A percentile compares a stretch with the other conserved stretches of the same genome.
Conservation (phyloP, 2,888 invertebrate genomes). For the Phalera bucephala region DNA sequence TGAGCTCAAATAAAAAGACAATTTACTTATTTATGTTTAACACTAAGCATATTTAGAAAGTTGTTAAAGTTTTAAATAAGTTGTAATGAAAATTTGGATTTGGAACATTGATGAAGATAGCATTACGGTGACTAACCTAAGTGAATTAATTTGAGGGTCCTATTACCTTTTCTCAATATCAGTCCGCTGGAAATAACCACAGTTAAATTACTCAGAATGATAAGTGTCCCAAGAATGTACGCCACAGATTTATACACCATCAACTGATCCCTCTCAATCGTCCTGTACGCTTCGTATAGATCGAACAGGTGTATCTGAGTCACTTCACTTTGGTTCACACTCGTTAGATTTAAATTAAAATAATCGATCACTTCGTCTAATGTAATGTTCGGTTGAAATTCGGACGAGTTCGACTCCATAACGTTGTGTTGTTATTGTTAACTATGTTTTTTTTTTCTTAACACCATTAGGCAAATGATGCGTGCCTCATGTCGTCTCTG, state of each 20-base stretch:
- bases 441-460: neutral
- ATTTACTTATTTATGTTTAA: too few species aligned
- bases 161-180: slow-evolving; percentile 83
- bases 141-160: too few species aligned
- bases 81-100: too few species aligned
- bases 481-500: slow-evolving; percentile 50
- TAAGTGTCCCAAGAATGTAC: slow-evolving; percentile 79
- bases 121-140: too few species aligned
- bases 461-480: slow-evolving; percentile 10
- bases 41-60: too few species aligned
- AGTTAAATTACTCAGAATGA: slow-evolving; percentile 82
- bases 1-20: too few species aligned
- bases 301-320: slow-evolving; percentile 44
- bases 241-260: slow-evolving; percentile 79
- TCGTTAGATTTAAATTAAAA: slow-evolving; percentile 46
- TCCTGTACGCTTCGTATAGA: slow-evolving; percentile 59
- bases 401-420: slow-evolving; percentile 31
- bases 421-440: too few species aligned
- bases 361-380: slow-evolving; percentile 46
- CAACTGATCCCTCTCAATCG: slow-evolving; percentile 63
- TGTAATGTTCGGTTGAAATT: slow-evolving; percentile 37
- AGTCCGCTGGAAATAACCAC: slow-evolving; percentile 87
- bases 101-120: too few species aligned
- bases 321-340: slow-evolving; percentile 56
- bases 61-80: too few species aligned